Evolutionary conservation across 2,888 invertebrate species (phyloP).

Genomic region (Tipula lateralis): DNA sequence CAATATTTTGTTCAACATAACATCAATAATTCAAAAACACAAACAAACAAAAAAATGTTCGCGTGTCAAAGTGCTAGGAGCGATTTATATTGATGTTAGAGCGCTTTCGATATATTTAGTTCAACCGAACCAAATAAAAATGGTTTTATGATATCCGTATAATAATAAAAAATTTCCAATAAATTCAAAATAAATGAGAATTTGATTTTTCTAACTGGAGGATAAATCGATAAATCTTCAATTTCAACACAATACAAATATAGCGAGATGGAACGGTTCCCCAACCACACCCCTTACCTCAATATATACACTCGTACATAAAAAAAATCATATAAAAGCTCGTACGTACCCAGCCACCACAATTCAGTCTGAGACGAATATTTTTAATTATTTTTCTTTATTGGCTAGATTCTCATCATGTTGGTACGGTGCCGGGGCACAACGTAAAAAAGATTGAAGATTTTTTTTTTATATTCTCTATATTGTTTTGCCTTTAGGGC

Average conservation of each 20-base stretch:
- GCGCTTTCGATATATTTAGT: background rate
- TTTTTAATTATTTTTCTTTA: slow-evolving; percentile 13
- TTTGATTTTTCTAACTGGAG: background rate
- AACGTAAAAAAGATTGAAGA: background rate
- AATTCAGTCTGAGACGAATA: background rate
- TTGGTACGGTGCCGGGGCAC: background rate
- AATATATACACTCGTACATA: background rate
- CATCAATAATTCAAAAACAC: background rate
- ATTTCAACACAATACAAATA: background rate
- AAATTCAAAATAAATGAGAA: slow-evolving; percentile 21
- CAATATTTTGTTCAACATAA: background rate
- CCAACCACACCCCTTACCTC: background rate
- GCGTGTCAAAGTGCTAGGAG: background rate
- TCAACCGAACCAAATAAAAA: background rate
- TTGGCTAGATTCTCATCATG: background rate
- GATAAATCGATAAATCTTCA: slow-evolving; percentile 24
- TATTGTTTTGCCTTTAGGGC: background rate
- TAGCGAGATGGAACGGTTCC: background rate
- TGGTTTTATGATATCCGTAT: background rate
- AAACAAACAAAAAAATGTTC: background rate
- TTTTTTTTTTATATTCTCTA: background rate
- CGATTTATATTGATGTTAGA: background rate
- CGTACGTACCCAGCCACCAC: background rate
- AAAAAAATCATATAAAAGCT: background rate
- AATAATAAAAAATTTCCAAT: background rate